Conservation (phyloP, 1,140 invertebrate genomes). For the Ooceraea biroi region DNA sequence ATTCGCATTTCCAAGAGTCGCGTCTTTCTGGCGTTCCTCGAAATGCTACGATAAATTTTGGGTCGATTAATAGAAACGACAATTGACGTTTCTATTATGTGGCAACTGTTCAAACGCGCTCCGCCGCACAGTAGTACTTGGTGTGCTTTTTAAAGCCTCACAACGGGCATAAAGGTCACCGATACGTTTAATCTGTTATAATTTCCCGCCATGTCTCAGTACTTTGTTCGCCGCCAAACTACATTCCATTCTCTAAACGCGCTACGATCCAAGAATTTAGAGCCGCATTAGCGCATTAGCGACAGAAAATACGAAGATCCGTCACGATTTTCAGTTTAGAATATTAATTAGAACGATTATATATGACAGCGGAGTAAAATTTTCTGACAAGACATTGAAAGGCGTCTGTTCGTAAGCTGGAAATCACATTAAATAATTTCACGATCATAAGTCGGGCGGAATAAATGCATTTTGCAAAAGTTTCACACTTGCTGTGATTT, state of each 20-base stretch:
- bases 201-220: conserved; percentile 15
- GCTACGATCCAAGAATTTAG: conserved; percentile 38
- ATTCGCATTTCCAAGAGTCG: conserved; percentile 10
- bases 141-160: conserved; percentile 21
- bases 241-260: conserved; percentile 9
- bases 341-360: background rate
- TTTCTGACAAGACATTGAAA: conserved; percentile 5
- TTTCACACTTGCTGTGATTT: conserved; percentile 23
- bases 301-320: conserved; percentile 20
- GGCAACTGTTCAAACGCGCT: conserved; percentile 1
- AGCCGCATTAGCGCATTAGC: conserved; percentile 1
- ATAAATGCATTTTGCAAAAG: background rate
- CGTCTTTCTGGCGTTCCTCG: background rate
- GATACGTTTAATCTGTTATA: conserved; percentile 17
- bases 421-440: conserved; percentile 30
- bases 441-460: background rate
- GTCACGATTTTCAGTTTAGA: background rate
- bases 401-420: background rate
- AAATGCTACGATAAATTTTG: background rate
- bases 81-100: background rate
- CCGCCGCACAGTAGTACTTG: background rate
- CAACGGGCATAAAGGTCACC: background rate
- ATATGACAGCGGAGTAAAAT: no score
- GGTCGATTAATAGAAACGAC: background rate
- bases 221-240: conserved; percentile 43